A percentile compares a stretch with the other conserved stretches of the same genome.
These are phyloP conservation scores for Cephus runcator DNA, from an alignment of 2,888 invertebrate species.

Conservation along the genomic window DNA sequence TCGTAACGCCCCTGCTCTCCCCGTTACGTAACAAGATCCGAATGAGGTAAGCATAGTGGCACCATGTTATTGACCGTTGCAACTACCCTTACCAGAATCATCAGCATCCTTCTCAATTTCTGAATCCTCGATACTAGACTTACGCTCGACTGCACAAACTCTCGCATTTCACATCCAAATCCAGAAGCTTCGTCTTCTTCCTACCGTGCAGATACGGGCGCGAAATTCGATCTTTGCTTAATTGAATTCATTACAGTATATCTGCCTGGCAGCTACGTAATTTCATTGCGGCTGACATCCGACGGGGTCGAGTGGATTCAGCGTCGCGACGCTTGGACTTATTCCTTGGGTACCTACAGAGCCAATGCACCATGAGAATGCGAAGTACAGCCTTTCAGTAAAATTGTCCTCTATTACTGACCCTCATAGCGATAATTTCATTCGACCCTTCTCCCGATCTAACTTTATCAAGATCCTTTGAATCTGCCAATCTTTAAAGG, in stretches of 20 bases:
- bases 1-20: neutral
- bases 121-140: neutral
- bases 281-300: conserved; percentile 17
- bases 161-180: neutral
- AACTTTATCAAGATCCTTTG: no score
- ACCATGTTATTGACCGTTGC: neutral
- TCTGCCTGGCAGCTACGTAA: conserved; percentile 8
- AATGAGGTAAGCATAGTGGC: neutral
- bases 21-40: neutral
- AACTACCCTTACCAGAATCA: neutral
- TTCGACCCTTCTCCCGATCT: neutral
- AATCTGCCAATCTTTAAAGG: neutral
- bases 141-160: neutral
- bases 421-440: neutral
- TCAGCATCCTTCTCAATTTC: neutral
- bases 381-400: neutral
- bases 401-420: neutral
- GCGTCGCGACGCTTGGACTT: neutral
- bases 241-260: conserved; percentile 11
- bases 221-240: conserved; percentile 11
- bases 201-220: neutral
- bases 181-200: neutral
- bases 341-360: neutral
- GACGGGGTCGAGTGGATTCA: neutral
- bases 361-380: neutral